phyloP scores from a whole-genome alignment of 2,888 invertebrate species.

The Aelia acuminata region DNA sequence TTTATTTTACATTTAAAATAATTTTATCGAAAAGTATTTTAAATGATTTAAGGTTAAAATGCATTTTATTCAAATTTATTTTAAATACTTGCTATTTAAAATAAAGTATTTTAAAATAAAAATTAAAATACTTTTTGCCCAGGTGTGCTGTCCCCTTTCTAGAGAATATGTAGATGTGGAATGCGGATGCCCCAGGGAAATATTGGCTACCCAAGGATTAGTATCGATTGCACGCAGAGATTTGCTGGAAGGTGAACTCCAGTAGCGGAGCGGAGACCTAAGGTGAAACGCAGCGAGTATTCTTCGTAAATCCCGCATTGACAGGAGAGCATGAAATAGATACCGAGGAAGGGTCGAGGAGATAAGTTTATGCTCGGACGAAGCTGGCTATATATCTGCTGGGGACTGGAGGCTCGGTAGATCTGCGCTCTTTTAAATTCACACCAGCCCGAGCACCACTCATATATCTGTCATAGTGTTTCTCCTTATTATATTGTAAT shows the following conservation, averaged over 20 bases:
- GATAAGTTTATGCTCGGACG: background rate
- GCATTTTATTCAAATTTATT: too few relatives aligned
- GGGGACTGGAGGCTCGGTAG: background rate
- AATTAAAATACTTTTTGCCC: too few relatives aligned
- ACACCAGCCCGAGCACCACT: background rate
- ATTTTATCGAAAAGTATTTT: too few relatives aligned
- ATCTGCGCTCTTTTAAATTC: background rate
- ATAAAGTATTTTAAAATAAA: too few relatives aligned
- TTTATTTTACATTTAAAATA: too few relatives aligned
- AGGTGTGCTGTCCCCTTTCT: background rate
- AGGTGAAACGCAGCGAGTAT: background rate
- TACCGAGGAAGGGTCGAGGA: background rate
- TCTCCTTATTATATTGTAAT: too few relatives aligned
- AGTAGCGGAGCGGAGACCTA: background rate
- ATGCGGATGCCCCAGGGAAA: background rate
- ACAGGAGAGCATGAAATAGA: slow-evolving; percentile 4
- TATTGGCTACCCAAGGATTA: background rate
- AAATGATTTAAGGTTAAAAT: too few relatives aligned
- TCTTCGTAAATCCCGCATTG: background rate
- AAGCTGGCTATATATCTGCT: background rate
- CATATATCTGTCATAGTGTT: background rate
- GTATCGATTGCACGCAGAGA: background rate
- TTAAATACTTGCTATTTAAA: too few relatives aligned
- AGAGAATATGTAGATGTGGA: background rate
- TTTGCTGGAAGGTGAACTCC: background rate